Conservation (phyloP, 1,140 invertebrate genomes). For the Mactra quadrangularis region DNA sequence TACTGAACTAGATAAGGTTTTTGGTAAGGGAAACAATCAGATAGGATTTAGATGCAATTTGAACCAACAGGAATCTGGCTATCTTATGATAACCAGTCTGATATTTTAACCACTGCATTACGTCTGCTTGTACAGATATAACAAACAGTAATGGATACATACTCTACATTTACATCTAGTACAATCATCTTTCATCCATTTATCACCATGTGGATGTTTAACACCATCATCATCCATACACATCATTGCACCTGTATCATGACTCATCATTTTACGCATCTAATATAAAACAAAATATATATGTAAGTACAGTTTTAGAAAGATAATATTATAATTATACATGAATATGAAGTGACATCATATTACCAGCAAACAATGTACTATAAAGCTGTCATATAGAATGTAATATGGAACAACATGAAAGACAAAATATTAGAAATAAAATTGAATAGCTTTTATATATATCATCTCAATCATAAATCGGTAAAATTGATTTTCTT, state of each 20-base stretch:
- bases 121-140: too few species aligned
- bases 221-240: constrained; percentile 53
- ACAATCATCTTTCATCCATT: constrained; percentile 57
- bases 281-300: not conserved
- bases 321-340: too few species aligned
- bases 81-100: too few species aligned
- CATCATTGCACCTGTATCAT: constrained; percentile 12
- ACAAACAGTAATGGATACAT: constrained; percentile 2
- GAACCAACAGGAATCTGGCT: too few species aligned
- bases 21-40: too few species aligned
- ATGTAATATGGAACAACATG: not conserved
- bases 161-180: constrained; percentile 55
- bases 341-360: not conserved
- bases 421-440: not conserved
- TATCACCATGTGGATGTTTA: constrained; percentile 41
- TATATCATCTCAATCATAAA: too few species aligned
- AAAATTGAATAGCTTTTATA: too few species aligned
- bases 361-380: not conserved
- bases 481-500: too few species aligned
- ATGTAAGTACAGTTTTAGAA: not conserved
- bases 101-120: too few species aligned
- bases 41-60: too few species aligned
- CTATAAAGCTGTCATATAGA: not conserved
- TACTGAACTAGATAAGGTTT: too few species aligned
- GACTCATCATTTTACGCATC: constrained; percentile 55